These are phyloP conservation scores for Metacarcinus magister DNA, from an alignment of 2,888 invertebrate genomes.

Conservation along the genomic window DNA sequence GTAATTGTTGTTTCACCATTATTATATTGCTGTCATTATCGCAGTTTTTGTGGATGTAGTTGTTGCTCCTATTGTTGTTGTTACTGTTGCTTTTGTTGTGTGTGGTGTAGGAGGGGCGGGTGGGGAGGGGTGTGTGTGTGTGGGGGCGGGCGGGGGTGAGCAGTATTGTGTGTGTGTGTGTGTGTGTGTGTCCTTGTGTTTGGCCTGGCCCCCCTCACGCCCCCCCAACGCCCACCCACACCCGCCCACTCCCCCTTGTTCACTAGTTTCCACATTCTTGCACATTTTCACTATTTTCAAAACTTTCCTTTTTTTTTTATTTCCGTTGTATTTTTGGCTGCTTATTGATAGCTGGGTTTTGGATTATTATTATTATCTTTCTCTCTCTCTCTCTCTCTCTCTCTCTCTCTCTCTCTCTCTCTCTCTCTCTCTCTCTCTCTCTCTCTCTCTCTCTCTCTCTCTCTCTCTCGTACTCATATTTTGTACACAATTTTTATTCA, in stretches of 20 bases:
- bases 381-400: not conserved
- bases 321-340: not conserved
- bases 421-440: slow-evolving; percentile 50
- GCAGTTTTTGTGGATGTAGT: no score
- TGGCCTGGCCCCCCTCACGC: not conserved
- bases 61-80: not conserved
- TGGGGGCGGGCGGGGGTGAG: not conserved
- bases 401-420: not conserved
- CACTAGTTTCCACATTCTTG: not conserved
- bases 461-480: not conserved
- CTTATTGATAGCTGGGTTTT: not conserved
- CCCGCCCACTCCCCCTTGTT: not conserved
- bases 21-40: no score
- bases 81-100: not conserved
- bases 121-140: not conserved
- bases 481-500: not conserved
- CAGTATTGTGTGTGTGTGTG: not conserved
- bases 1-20: no score
- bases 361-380: not conserved
- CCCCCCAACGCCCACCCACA: no score
- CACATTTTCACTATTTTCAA: not conserved
- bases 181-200: not conserved
- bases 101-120: not conserved
- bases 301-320: not conserved
- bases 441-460: slow-evolving; percentile 44